Conservation (phyloP, 2,888 invertebrate species). For the Lithodes maja region DNA sequence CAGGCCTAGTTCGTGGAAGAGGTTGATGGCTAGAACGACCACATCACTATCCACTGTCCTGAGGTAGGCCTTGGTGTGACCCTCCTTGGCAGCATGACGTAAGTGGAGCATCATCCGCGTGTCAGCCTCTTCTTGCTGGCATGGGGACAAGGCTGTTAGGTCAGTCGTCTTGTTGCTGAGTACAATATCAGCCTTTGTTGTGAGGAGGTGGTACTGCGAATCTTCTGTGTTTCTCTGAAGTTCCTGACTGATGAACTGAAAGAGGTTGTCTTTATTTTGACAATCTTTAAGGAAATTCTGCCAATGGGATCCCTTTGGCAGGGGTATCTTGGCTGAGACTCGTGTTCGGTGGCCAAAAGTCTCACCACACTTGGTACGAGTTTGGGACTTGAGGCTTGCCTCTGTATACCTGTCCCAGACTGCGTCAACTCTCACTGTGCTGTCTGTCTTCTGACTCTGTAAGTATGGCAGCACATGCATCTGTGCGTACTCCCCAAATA, state of each 20-base stretch:
- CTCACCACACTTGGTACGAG: background rate
- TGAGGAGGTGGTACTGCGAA: slow-evolving; percentile 1
- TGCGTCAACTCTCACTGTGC: slow-evolving; percentile 4
- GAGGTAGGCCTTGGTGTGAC: slow-evolving; percentile 5
- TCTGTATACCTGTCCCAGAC: slow-evolving; percentile 16
- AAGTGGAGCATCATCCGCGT: slow-evolving; percentile 17
- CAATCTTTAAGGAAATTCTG: slow-evolving; percentile 3
- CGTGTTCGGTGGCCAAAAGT: background rate
- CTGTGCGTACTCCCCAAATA: slow-evolving; percentile 16
- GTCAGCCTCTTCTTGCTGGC: slow-evolving; percentile 14
- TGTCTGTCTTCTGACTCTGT: slow-evolving; percentile 13
- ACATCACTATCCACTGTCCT: slow-evolving; percentile 3
- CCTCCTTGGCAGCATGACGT: background rate
- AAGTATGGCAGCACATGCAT: slow-evolving; percentile 6
- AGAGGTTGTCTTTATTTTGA: slow-evolving; percentile 3
- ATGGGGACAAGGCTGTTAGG: slow-evolving; percentile 7
- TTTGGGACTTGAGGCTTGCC: slow-evolving; percentile 20
- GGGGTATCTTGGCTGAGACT: slow-evolving; percentile 9
- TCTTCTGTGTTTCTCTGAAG: background rate
- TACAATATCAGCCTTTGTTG: background rate
- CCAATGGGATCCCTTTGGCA: slow-evolving; percentile 3
- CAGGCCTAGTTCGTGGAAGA: background rate
- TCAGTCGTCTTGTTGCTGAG: background rate
- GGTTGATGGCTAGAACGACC: background rate
- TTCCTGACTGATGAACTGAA: background rate